Conservation (phyloP, 2,113 vertebrate species). For the Solea solea region DNA sequence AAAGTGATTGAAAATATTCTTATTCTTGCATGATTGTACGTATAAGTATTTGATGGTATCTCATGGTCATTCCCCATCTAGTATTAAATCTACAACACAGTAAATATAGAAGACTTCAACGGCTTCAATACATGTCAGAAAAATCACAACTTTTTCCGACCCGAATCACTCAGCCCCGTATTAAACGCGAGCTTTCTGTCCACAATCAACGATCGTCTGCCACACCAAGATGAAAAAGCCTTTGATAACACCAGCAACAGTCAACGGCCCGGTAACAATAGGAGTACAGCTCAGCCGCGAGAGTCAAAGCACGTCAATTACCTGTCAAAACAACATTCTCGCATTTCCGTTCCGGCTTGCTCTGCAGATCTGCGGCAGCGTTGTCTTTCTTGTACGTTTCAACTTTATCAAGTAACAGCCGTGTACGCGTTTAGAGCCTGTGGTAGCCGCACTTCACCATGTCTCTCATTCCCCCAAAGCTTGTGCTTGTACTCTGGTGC, state of each 20-base stretch:
- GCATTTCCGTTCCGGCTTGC: constrained; percentile 15
- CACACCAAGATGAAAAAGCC: constrained; percentile 41
- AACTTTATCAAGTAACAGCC: constrained; percentile 29
- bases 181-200: constrained; percentile 35
- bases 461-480: constrained; percentile 6
- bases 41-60: too few relatives aligned
- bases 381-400: not conserved
- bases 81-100: too few relatives aligned
- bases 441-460: not conserved
- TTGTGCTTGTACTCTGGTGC: constrained; percentile 18
- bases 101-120: too few relatives aligned
- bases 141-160: too few relatives aligned
- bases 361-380: not conserved
- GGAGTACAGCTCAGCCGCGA: constrained; percentile 20
- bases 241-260: constrained; percentile 51
- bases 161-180: constrained; percentile 3
- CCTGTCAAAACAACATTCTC: constrained; percentile 52
- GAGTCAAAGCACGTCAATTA: constrained; percentile 42
- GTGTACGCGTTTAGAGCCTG: not conserved
- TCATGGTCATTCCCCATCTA: too few relatives aligned
- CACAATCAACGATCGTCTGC: constrained; percentile 43
- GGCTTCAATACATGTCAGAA: too few relatives aligned
- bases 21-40: too few relatives aligned
- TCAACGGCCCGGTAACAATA: constrained; percentile 27
- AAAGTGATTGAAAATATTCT: too few relatives aligned